Percentiles rank a stretch among this genome's conserved stretches.
These are phyloP conservation scores for Lasioglossum lativentre DNA, from an alignment of 2,888 invertebrate genomes.

Conservation along the genomic window DNA sequence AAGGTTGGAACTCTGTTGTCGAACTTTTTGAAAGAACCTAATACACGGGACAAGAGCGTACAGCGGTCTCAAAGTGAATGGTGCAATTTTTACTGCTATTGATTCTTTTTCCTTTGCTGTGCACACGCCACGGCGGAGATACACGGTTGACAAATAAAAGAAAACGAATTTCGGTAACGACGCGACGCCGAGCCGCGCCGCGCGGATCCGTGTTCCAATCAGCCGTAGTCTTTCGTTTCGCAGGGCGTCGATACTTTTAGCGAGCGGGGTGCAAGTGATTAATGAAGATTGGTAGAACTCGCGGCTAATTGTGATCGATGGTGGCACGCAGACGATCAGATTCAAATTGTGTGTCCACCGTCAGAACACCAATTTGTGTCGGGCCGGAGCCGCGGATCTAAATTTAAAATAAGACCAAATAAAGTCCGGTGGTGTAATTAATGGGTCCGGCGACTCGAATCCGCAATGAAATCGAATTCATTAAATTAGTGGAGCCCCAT, in stretches of 20 bases:
- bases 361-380: slow-evolving; percentile 15
- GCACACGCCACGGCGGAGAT: neutral
- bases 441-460: neutral
- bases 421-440: neutral
- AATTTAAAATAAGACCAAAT: slow-evolving; percentile 22
- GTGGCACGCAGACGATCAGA: slow-evolving; percentile 23
- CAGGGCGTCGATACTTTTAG: slow-evolving; percentile 28
- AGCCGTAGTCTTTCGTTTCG: neutral
- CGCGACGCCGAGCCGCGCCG: neutral
- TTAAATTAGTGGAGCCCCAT: slow-evolving; percentile 3
- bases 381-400: neutral
- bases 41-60: neutral
- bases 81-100: neutral
- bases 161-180: neutral
- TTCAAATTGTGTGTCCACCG: slow-evolving; percentile 27
- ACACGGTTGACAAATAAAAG: neutral
- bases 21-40: neutral
- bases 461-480: slow-evolving; percentile 13
- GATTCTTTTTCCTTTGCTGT: neutral
- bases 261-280: slow-evolving; percentile 30
- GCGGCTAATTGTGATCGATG: slow-evolving; percentile 57
- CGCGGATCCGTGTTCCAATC: neutral
- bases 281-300: slow-evolving; percentile 49
- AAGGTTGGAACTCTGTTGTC: neutral
- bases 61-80: neutral